Evolutionary conservation across 2,113 vertebrate genomes (phyloP), one percentile per base, ranked within the genome.

Genomic region (Mastomys natalensis): DNA sequence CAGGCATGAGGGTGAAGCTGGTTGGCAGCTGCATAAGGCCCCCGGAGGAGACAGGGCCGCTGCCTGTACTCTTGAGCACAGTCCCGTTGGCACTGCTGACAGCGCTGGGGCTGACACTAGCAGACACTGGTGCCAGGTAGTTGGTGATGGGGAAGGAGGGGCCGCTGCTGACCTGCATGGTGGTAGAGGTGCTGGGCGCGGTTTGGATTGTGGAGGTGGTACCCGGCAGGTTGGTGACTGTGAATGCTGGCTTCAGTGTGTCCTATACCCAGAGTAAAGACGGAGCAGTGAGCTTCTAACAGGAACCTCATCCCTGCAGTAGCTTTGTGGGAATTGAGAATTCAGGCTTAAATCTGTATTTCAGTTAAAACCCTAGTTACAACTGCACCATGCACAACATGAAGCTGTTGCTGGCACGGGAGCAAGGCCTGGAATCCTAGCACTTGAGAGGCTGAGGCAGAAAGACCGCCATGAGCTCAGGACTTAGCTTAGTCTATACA

Each of bases 91-190:
- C 99, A 98, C 99, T 99, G 98, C 99, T 98, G 94, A 99, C 98
- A 94, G 98, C 98, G 51, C 97, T 98, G 97, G 99, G 98, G 98
- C 98, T 99, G 99, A 98, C 98, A 90, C 98, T 99, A 98, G 99
- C 99, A 90, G 99, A 99, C 95, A 99, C 99, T 7, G 99, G 99
- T 4, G 99, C 99, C 99, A 99, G 98, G 99, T 99, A 99, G 98
- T 99, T 99, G 97, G 99, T 99, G 99, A 99, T 99, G 98, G 99
- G 99, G 97, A 99, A 99, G 29, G 99, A 99, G 21, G 99, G 98
- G 66, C 99, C 99, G 0, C 99, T 99, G 99, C 99, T 99, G 98
- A 99, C 99, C 99, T 99, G 99, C 99, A 99, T 99, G 98, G 99
- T 99, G 97, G 99, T 99, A 92, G 99, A 99, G 95, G 99, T 99